Evolutionary conservation across 2,888 invertebrate genomes (phyloP).

Genomic region (Drosophila birchii): DNA sequence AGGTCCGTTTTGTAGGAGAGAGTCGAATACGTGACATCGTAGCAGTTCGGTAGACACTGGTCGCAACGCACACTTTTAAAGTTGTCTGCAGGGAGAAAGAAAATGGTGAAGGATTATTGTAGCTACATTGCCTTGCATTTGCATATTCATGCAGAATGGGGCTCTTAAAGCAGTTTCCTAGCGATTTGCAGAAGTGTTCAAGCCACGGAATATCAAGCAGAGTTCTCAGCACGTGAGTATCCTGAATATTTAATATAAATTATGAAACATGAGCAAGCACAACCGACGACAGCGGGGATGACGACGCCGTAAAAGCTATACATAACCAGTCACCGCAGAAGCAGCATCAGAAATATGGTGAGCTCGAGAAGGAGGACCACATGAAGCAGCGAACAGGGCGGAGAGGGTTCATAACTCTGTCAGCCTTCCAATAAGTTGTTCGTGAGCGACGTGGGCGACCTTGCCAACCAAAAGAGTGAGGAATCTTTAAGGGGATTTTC

Average conservation of each 20-base stretch:
- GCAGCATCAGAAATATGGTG: slow-evolving; percentile 20
- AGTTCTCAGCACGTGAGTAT: slow-evolving; percentile 35
- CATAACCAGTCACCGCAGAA: slow-evolving; percentile 17
- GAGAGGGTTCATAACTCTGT: slow-evolving; percentile 9
- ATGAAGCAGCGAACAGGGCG: neutral
- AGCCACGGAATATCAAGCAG: slow-evolving; percentile 12
- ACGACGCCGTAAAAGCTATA: slow-evolving; percentile 9
- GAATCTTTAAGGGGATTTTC: neutral
- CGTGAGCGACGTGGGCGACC: slow-evolving; percentile 11
- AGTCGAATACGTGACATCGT: slow-evolving; percentile 84
- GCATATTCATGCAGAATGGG: slow-evolving; percentile 19
- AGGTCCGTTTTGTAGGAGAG: slow-evolving; percentile 82
- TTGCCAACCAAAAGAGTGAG: neutral
- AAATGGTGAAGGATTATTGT: slow-evolving; percentile 1
- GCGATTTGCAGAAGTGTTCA: slow-evolving; percentile 2
- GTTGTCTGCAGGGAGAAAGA: slow-evolving; percentile 54
- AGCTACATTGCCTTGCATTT: neutral
- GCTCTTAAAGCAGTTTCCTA: slow-evolving; percentile 5
- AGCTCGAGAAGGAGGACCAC: neutral
- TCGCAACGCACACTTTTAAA: slow-evolving; percentile 77
- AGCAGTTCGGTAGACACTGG: slow-evolving; percentile 83
- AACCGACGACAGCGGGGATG: slow-evolving; percentile 9
- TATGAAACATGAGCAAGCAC: slow-evolving; percentile 46
- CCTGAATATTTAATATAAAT: slow-evolving; percentile 64
- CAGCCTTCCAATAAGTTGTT: neutral